These are phyloP conservation scores for Burhinus oedicnemus DNA, from an alignment of 2,113 vertebrate species.

Conservation along the genomic window DNA sequence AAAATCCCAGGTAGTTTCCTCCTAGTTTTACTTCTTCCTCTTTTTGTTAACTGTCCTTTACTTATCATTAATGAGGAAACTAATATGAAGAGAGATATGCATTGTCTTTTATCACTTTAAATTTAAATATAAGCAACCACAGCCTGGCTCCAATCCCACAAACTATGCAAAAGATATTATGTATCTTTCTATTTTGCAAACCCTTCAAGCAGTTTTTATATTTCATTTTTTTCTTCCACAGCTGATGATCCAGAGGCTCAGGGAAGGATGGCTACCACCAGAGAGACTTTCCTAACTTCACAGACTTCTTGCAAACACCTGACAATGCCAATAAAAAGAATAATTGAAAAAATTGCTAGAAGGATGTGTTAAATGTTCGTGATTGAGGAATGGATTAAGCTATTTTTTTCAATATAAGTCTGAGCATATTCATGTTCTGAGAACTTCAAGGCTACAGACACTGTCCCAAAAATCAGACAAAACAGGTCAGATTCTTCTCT, in stretches of 20 bases:
- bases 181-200: neutral
- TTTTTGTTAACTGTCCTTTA: neutral
- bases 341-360: neutral
- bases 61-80: neutral
- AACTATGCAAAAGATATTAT: neutral
- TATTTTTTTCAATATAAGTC: neutral
- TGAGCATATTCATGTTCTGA: neutral
- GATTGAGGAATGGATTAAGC: neutral
- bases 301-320: neutral
- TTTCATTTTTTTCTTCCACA: neutral
- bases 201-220: neutral
- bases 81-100: neutral
- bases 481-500: neutral
- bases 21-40: neutral
- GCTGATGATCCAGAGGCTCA: neutral
- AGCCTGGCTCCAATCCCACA: neutral
- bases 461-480: neutral
- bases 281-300: neutral
- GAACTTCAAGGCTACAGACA: neutral
- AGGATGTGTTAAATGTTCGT: neutral
- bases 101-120: neutral
- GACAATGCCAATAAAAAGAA: neutral
- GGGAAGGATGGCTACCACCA: neutral
- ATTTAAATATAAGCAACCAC: neutral
- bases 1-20: slow-evolving; percentile 9